Evolutionary conservation across 2,888 invertebrate species (phyloP).

Genomic region (Keiferia lycopersicella): DNA sequence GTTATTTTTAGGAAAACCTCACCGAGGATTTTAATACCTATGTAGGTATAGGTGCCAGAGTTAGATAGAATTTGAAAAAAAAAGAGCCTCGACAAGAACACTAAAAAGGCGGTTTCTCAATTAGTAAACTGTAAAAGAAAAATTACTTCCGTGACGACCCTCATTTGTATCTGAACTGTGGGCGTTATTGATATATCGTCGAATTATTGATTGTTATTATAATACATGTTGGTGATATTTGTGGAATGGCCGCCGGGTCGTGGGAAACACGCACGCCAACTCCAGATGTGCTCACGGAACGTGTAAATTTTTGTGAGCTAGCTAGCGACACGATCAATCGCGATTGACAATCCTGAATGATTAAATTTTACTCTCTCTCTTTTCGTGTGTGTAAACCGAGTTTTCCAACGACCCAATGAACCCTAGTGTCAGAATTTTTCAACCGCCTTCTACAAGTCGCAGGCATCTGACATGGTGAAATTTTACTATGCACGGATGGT

Average conservation of each 20-base stretch:
- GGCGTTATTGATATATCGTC: constrained; percentile 52
- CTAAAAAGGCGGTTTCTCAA: constrained; percentile 37
- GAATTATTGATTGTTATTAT: constrained; percentile 58
- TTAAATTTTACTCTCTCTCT: not conserved
- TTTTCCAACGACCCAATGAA: too few relatives aligned
- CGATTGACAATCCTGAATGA: not conserved
- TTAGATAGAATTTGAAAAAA: not conserved
- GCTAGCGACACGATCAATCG: constrained; percentile 37
- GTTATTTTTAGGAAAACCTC: too few relatives aligned
- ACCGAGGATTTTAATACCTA: too few relatives aligned
- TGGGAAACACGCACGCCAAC: constrained; percentile 48
- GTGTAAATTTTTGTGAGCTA: not conserved
- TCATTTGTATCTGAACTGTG: constrained; percentile 39
- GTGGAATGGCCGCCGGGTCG: constrained; percentile 53
- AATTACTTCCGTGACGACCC: constrained; percentile 26
- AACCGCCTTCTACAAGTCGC: too few relatives aligned
- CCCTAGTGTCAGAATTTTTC: too few relatives aligned
- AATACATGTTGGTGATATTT: constrained; percentile 48
- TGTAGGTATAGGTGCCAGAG: too few relatives aligned
- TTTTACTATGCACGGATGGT: too few relatives aligned
- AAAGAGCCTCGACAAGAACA: not conserved
- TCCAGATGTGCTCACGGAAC: constrained; percentile 41
- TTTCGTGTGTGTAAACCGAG: too few relatives aligned
- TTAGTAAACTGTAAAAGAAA: constrained; percentile 46
- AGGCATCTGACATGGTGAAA: too few relatives aligned